phyloP scores from a whole-genome alignment of 2,113 vertebrate species.

The Cyprinodon variegatus region DNA sequence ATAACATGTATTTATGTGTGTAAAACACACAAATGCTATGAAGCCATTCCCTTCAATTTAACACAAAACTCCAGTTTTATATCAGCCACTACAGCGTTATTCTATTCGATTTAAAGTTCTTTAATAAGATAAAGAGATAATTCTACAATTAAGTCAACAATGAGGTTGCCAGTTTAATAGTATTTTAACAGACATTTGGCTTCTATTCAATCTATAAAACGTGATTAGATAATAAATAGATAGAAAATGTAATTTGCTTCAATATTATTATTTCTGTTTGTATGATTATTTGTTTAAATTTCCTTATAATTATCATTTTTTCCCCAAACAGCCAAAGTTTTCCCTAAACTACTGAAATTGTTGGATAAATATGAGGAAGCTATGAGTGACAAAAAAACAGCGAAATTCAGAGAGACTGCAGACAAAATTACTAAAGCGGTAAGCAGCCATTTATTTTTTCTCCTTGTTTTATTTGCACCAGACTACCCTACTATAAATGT shows the following conservation, averaged over 20 bases:
- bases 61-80: neutral
- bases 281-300: neutral
- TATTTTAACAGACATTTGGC: neutral
- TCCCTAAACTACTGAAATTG: constrained; percentile 28
- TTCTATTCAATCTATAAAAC: neutral
- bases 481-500: neutral
- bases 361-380: rapidly evolving
- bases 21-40: too few relatives aligned
- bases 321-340: constrained; percentile 60
- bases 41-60: neutral
- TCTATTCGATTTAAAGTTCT: neutral
- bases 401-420: rapidly evolving
- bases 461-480: neutral
- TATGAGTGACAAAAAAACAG: rapidly evolving
- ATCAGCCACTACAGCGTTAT: neutral
- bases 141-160: neutral
- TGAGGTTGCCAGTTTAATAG: neutral
- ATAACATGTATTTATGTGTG: too few relatives aligned
- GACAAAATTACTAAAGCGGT: rapidly evolving
- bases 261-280: neutral
- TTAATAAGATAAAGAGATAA: neutral
- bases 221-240: neutral
- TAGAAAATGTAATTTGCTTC: neutral
- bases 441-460: neutral
- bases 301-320: constrained; percentile 4